Percentiles rank a stretch among this genome's conserved stretches.
Evolutionary conservation across 2,888 invertebrate species (phyloP).

Genomic region (Anthophora plumipes): DNA sequence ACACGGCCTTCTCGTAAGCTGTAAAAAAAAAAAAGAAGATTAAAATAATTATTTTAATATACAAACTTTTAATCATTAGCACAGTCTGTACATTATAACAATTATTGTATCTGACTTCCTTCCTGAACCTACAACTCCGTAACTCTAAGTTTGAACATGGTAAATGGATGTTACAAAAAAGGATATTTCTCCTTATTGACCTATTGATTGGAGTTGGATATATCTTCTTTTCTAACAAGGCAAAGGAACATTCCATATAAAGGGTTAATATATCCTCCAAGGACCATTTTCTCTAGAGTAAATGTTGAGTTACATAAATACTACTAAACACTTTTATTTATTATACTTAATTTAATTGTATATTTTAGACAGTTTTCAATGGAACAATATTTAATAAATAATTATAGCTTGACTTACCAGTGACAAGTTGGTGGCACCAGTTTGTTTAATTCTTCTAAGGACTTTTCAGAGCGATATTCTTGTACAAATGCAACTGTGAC

Average conservation of each 20-base stretch:
- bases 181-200: slow-evolving; percentile 57
- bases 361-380: background rate
- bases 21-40: slow-evolving; percentile 80
- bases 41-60: slow-evolving; percentile 27
- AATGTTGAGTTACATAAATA: slow-evolving; percentile 57
- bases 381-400: slow-evolving; percentile 1
- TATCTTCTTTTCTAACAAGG: slow-evolving; percentile 63
- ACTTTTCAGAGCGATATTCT: slow-evolving; percentile 99
- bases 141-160: slow-evolving; percentile 14
- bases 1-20: slow-evolving; percentile 94
- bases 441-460: slow-evolving; percentile 97
- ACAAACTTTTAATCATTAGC: background rate
- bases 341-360: slow-evolving; percentile 6
- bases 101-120: slow-evolving; percentile 18
- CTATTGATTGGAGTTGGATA: slow-evolving; percentile 56
- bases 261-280: slow-evolving; percentile 59
- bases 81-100: background rate
- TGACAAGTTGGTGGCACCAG: slow-evolving; percentile 98
- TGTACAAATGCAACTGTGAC: slow-evolving; percentile 99
- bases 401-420: slow-evolving; percentile 87
- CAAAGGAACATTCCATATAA: slow-evolving; percentile 58
- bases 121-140: slow-evolving; percentile 14
- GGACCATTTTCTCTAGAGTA: slow-evolving; percentile 56
- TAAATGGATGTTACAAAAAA: slow-evolving; percentile 38
- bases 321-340: slow-evolving; percentile 6